Base-by-base conservation (phyloP, 1,140 invertebrate genomes). In the Tetraneura akinire region DNA sequence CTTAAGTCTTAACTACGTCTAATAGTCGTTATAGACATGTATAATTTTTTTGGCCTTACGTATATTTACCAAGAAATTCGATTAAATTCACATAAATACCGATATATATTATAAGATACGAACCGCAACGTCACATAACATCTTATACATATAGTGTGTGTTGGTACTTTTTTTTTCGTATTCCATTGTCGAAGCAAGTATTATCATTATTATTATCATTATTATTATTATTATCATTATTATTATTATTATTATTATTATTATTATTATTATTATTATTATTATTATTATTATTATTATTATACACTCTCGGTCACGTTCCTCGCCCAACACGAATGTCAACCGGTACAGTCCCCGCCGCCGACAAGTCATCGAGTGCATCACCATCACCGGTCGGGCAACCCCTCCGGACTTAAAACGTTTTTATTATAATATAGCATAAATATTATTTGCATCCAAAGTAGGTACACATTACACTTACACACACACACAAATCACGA, bases 221-320 rank as follows among this genome's bases (percentile, higher is more conserved):
- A n/a, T n/a, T n/a, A n/a, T n/a, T n/a, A n/a, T n/a, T 37, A 37
- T 37, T 29, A 66, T 66, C 29, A 32, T 55, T 14, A 53, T 18
- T 53, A 53, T 53, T 37, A 37, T 37, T 37, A 37, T 37, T 37
- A 37, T 37, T 37, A 37, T 37, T 37, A 37, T 37, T 37, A 37
- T 8, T 37, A 37, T 37, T n/a, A n/a, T n/a, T n/a, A n/a, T n/a
- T 14, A 53, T 18, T 53, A 53, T 53, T 37, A 37, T 37, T 37
- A 37, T 37, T 37, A 37, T 37, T 37, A 37, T 37, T 37, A 37
- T 37, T 37, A 37, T 8, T 37, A 37, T 37, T 29, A 66, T 66
- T 51, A 32, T 55, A 73, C 70, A 53, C 70, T 73, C 70, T 51
- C 49, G 70, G 70, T 73, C 49, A 73, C 70, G 70, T 73, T 73